Conservation (phyloP, 2,888 invertebrate species). For the Nematopogon swammerdamellus region DNA sequence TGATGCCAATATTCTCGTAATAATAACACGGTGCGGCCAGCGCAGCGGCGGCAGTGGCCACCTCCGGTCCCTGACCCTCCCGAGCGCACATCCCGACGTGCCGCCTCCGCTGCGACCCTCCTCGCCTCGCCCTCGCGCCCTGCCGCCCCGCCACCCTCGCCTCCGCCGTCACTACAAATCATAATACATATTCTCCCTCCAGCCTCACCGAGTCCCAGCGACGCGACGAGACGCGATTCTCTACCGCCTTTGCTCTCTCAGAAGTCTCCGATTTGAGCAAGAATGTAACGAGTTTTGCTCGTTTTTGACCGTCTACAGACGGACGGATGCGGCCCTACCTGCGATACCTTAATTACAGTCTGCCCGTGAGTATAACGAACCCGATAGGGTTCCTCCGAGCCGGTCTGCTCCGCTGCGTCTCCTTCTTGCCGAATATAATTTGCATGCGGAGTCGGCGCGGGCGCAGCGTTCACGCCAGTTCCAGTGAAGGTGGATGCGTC, state of each 20-base stretch:
- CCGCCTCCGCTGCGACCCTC: no score
- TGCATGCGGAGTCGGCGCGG: not conserved
- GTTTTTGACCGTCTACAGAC: not conserved
- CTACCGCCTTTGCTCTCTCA: no score
- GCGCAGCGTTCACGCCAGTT: not conserved
- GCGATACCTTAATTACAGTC: not conserved
- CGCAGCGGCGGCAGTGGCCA: not conserved
- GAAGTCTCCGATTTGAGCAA: not conserved
- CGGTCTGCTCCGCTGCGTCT: no score
- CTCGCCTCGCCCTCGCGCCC: no score
- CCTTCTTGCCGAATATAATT: not conserved
- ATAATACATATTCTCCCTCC: not conserved
- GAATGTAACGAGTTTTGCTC: not conserved
- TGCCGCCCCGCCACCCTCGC: not conserved
- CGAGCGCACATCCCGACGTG: not conserved
- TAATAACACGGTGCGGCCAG: slow-evolving; percentile 45
- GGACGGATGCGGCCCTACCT: not conserved
- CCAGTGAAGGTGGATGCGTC: no score
- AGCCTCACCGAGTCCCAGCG: not conserved
- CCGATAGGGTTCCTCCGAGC: not conserved
- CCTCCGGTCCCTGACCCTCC: not conserved
- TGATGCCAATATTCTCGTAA: slow-evolving; percentile 37
- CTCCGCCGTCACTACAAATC: not conserved
- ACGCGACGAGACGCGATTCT: not conserved
- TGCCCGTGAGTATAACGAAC: not conserved